Percentiles rank a stretch among this genome's conserved stretches.
These are phyloP conservation scores for Conistra vaccinii DNA, from an alignment of 2,888 invertebrate species.

Conservation along the genomic window DNA sequence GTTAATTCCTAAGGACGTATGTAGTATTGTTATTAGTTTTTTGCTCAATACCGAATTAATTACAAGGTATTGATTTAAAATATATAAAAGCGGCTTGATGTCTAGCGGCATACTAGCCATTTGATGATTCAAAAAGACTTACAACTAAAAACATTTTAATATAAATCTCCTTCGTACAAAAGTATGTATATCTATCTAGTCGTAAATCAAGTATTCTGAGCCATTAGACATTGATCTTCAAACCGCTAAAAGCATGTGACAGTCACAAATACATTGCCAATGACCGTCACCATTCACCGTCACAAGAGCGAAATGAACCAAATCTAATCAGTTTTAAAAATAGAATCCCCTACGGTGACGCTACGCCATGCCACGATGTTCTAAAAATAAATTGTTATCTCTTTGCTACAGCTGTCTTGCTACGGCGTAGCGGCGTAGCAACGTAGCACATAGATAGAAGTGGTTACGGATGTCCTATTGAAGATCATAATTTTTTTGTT, in stretches of 20 bases:
- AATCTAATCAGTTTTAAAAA: conserved; percentile 41
- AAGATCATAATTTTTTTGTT: no score
- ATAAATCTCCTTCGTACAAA: no score
- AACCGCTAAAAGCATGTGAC: conserved; percentile 11
- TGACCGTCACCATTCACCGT: conserved; percentile 27
- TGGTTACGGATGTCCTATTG: background rate
- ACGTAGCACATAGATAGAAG: conserved; percentile 53
- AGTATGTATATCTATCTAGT: no score
- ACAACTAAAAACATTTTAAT: no score
- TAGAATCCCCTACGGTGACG: conserved; percentile 30
- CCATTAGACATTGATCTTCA: conserved; percentile 7
- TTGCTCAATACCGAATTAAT: no score
- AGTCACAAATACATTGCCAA: conserved; percentile 16
- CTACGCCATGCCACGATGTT: conserved; percentile 17
- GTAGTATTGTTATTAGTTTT: no score
- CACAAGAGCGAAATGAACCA: conserved; percentile 27
- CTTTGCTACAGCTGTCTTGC: conserved; percentile 51
- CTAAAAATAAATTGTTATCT: conserved; percentile 47
- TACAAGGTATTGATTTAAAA: no score
- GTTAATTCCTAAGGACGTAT: no score
- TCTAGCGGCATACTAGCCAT: no score
- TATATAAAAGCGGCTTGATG: no score
- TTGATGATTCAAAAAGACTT: no score
- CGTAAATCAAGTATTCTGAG: conserved; percentile 9
- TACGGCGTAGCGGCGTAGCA: conserved; percentile 65